Evolutionary conservation across 2,797 vertebrate species (phyloP), one percentile per base, ranked within the genome.

Genomic region (Loris lydekkerianus): DNA sequence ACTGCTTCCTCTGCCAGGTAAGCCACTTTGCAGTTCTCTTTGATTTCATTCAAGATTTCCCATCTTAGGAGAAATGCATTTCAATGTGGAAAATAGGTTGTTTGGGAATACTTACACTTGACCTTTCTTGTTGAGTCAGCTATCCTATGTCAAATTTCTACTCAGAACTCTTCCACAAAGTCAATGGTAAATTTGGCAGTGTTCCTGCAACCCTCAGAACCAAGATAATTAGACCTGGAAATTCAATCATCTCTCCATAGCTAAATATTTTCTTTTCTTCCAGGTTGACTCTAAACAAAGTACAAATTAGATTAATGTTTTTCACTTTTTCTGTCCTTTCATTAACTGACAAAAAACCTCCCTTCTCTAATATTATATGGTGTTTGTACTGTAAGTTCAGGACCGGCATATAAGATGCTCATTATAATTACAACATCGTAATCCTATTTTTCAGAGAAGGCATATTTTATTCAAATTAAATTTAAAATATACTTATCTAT

Each of bases 1-100:
- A 97, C 94, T 96, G 94, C 96, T 96, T 96, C 96, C 95, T 95
- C 95, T 97, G 96, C 97, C 95, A 97, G 89, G 93, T 91, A 96
- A 96, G 91, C 65, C 84, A 90, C 82, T 97, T 95, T 91, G 43
- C 81, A 85, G 81, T 67, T 84, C 93, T 97, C 81, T 94, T 91
- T 60, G 82, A 95, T 81, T 93, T 96, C 96, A 96, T 96, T 97
- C 97, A 86, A 96, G 91, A 91, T 90, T 90, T 49, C 58, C 29
- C 15, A 87, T 97, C 91, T 93, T 93, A 94, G 73, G 93, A 84
- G 53, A 87, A 96, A 95, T 46, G 86, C 70, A 94, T 93, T 95
- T 95, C 91, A 95, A 82, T 96, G 96, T 88, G 93, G 94, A 97
- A 96, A 97, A 97, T 86, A 92, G 86, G 78, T 73, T 97, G 92